Base-by-base conservation (phyloP, 2,888 invertebrate species). In the Lasioglossum calceatum region DNA sequence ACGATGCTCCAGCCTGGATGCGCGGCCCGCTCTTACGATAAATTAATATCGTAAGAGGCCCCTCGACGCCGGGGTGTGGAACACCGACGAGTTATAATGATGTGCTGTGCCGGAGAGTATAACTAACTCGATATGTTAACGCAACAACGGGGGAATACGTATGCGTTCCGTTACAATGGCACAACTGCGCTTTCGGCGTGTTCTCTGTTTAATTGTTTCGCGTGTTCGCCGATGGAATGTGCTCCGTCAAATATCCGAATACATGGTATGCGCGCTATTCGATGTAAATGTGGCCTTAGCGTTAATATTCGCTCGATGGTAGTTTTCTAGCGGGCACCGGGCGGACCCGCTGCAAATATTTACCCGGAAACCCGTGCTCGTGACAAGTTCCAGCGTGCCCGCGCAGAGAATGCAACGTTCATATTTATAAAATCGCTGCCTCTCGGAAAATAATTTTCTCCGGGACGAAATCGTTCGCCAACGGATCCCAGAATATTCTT, bases 51-150 rank as follows among this genome's bases (percentile, higher is more conserved):
- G 70, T 70, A 70, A 70, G 70, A 42, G 70, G 42, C 4, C 32
- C 4, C 70, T 70, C 70, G 70, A 70, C 42, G n/a, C 23, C 23
- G 4, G 39, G 70, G 39, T 70, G 23, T 8, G 67, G 10, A 19
- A 39, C 19, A 16, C 39, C 70, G 70, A 4, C 70, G 70, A 39
- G 39, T 39, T 39, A 70, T 70, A 70, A 70, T 70, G 70, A 70
- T 42, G 39, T n/a, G 23, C 39, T n/a, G 39, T 4, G 36, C 39
- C 32, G 36, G 23, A 3, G 70, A 39, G 70, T 70, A 39, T n/a
- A 70, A 70, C 70, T 42, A 70, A 70, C 70, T 42, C 70, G 70
- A 70, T 39, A 70, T 70, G 70, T 70, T 70, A 70, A 70, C 39
- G 36, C 70, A n/a, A 39, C 70, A 19, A 39, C 23, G 10, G 19